Conservation (phyloP, 2,113 vertebrate species). For the Bettongia penicillata region DNA sequence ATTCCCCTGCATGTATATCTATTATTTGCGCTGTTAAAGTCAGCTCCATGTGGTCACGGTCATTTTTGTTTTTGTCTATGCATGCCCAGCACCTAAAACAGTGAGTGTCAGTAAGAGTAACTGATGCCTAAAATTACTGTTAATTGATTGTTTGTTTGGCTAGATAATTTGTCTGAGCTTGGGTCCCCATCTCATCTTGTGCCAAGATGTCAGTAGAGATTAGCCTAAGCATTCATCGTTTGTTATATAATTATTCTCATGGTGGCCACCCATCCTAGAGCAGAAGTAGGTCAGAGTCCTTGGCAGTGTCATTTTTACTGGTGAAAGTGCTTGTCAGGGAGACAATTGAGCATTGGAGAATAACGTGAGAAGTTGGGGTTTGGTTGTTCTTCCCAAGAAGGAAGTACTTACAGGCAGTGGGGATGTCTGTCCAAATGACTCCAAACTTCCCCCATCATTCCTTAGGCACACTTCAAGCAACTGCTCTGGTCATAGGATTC, state of each 20-base stretch:
- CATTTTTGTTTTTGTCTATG: neutral
- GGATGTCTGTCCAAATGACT: neutral
- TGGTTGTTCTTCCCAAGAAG: neutral
- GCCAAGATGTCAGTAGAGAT: neutral
- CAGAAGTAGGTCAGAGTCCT: neutral
- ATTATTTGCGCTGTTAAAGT: neutral
- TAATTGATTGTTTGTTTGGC: neutral
- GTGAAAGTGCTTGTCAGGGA: neutral
- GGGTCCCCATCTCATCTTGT: too few species aligned
- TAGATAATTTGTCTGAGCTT: neutral
- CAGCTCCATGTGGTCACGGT: neutral
- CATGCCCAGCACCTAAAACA: neutral
- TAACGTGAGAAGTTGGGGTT: neutral
- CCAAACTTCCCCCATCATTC: neutral
- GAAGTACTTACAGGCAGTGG: neutral
- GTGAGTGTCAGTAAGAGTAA: neutral
- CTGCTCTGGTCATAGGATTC: slow-evolving; percentile 26
- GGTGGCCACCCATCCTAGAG: neutral
- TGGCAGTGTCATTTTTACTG: neutral
- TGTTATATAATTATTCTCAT: neutral
- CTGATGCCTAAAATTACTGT: neutral
- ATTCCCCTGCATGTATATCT: neutral
- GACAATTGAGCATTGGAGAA: neutral
- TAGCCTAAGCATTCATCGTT: neutral
- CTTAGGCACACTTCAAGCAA: neutral